Evolutionary conservation across 2,797 vertebrate species (phyloP).

Genomic region (Semaprochilodus insignis): DNA sequence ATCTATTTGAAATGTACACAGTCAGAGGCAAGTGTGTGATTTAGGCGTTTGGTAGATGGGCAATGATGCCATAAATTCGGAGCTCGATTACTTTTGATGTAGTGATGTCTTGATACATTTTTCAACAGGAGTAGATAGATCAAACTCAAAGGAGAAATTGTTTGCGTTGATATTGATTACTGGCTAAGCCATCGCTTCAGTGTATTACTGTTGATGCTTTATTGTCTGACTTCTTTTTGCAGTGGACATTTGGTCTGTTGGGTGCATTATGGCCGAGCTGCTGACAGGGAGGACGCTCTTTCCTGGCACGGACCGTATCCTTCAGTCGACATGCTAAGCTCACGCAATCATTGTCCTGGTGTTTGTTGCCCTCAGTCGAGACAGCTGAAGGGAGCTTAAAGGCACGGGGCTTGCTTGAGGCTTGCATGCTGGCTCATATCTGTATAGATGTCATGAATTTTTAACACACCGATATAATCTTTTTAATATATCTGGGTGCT

Average conservation of each 20-base stretch:
- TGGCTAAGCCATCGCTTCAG: background rate
- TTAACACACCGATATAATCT: background rate
- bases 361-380: background rate
- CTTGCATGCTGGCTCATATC: background rate
- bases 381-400: too few species aligned
- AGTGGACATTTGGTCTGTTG: constrained; percentile 99
- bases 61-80: too few species aligned
- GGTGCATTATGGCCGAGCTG: constrained; percentile 99
- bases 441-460: constrained; percentile 7
- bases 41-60: too few species aligned
- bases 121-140: too few species aligned
- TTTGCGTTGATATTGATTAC: background rate
- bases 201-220: constrained; percentile 19
- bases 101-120: too few species aligned
- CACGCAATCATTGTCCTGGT: background rate
- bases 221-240: constrained; percentile 56
- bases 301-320: constrained; percentile 99
- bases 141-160: too few species aligned
- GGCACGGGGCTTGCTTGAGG: background rate
- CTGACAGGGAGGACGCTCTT: constrained; percentile 96
- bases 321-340: constrained; percentile 70
- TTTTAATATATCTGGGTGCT: background rate
- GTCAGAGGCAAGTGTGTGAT: too few species aligned
- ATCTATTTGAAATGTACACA: too few species aligned
- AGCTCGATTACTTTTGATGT: too few species aligned